Evolutionary conservation across 1,140 invertebrate genomes (phyloP).

Genomic region (Brachionus calyciflorus): DNA sequence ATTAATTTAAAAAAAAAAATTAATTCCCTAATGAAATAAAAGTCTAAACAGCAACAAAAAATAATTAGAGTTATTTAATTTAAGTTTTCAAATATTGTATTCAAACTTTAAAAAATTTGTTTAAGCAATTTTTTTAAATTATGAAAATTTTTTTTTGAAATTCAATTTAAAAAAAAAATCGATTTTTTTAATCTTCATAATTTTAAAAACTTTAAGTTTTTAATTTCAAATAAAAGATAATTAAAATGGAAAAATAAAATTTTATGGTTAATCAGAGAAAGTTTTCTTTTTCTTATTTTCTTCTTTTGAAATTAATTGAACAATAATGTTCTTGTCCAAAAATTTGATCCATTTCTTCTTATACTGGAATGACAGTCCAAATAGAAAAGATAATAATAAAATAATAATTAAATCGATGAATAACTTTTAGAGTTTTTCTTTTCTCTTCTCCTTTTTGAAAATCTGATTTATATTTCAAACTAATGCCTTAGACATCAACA

Average conservation of each 20-base stretch:
- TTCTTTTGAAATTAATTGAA: slow-evolving; percentile 15
- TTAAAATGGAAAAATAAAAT: background rate
- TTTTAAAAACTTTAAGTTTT: slow-evolving; percentile 18
- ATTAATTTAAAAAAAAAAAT: too few relatives aligned
- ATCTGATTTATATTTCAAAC: background rate
- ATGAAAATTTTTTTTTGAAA: slow-evolving; percentile 6
- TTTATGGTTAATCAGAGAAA: background rate
- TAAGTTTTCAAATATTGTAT: too few relatives aligned
- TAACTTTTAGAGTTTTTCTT: too few relatives aligned
- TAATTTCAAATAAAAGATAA: background rate
- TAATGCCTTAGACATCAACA: background rate
- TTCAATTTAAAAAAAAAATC: slow-evolving; percentile 27
- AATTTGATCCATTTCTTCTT: background rate
- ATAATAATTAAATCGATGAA: slow-evolving; percentile 15
- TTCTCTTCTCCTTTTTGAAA: too few relatives aligned
- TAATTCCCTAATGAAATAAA: too few relatives aligned
- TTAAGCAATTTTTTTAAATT: too few relatives aligned
- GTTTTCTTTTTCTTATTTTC: too few relatives aligned
- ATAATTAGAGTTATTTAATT: too few relatives aligned
- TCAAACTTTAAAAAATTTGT: too few relatives aligned
- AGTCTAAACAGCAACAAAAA: too few relatives aligned
- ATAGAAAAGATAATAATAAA: background rate
- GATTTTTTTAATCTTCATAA: background rate
- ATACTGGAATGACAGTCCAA: background rate
- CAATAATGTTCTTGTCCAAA: slow-evolving; percentile 29